Conservation (phyloP, 2,888 invertebrate species). For the Polia nebulosa region DNA sequence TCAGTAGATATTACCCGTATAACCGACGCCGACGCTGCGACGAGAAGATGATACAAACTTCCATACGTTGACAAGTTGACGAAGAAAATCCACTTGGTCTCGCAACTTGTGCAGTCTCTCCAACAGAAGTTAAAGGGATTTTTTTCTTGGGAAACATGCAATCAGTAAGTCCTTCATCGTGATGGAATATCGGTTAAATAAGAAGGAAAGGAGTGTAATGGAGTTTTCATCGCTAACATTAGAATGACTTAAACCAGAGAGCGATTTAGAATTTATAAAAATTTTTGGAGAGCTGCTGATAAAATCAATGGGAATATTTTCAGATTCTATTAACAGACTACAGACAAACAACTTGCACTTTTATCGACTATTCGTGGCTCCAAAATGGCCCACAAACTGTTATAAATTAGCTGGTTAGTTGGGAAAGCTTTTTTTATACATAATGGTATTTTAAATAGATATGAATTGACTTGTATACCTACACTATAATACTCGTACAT, state of each 20-base stretch:
- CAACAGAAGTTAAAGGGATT: constrained; percentile 26
- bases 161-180: constrained; percentile 56
- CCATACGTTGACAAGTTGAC: constrained; percentile 14
- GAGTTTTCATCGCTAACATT: constrained; percentile 34
- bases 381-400: no score
- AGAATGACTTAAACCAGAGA: background rate
- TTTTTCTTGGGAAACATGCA: constrained; percentile 42
- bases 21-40: no score
- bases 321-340: background rate
- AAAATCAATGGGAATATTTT: no score
- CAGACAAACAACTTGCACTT: no score
- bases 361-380: no score
- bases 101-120: constrained; percentile 29
- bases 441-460: no score
- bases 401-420: no score
- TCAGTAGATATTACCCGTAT: constrained; percentile 26
- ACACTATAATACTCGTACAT: no score
- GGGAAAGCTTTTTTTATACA: no score
- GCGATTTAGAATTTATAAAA: background rate
- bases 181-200: constrained; percentile 50
- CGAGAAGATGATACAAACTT: constrained; percentile 36
- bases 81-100: constrained; percentile 39
- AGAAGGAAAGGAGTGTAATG: constrained; percentile 48
- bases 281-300: background rate
- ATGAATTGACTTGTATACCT: background rate